These are phyloP conservation scores for Drosophila villosipedis DNA, from an alignment of 2,888 invertebrate genomes.

Conservation along the genomic window DNA sequence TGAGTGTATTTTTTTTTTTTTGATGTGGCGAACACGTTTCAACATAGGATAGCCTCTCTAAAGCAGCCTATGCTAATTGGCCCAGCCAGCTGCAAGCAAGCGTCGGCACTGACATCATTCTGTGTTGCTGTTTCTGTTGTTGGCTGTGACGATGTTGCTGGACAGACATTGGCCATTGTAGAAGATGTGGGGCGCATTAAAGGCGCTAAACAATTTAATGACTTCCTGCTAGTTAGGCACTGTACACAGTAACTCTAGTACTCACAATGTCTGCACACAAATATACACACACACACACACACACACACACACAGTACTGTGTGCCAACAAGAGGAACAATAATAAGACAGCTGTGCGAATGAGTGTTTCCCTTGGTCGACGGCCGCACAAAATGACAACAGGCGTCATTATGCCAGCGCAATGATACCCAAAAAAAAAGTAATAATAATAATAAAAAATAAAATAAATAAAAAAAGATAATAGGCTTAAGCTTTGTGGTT, in stretches of 20 bases:
- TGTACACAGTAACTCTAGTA: conserved; percentile 33
- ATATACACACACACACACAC: conserved; percentile 5
- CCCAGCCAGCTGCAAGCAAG: conserved; percentile 33
- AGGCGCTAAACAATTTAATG: conserved; percentile 77
- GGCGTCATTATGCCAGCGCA: conserved; percentile 63
- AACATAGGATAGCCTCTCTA: conserved; percentile 6
- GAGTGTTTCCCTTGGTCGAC: conserved; percentile 66
- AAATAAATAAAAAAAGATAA: conserved; percentile 9
- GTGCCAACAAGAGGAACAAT: conserved; percentile 51
- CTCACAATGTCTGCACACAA: conserved; percentile 11
- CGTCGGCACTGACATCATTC: conserved; percentile 35
- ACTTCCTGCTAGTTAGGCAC: conserved; percentile 74
- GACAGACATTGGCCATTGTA: conserved; percentile 33
- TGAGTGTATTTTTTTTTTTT: background rate
- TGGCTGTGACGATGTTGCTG: conserved; percentile 1
- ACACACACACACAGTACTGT: conserved; percentile 14
- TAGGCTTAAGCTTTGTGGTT: background rate
- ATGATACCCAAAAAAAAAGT: conserved; percentile 11
- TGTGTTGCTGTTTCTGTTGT: conserved; percentile 11
- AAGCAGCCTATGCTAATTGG: conserved; percentile 46
- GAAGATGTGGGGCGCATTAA: conserved; percentile 47
- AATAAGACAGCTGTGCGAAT: conserved; percentile 69
- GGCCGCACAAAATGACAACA: conserved; percentile 62
- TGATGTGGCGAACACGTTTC: conserved; percentile 5
- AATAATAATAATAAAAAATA: conserved; percentile 1